Evolutionary conservation across 2,888 invertebrate genomes (phyloP).

Genomic region (Andrena trimmerana): DNA sequence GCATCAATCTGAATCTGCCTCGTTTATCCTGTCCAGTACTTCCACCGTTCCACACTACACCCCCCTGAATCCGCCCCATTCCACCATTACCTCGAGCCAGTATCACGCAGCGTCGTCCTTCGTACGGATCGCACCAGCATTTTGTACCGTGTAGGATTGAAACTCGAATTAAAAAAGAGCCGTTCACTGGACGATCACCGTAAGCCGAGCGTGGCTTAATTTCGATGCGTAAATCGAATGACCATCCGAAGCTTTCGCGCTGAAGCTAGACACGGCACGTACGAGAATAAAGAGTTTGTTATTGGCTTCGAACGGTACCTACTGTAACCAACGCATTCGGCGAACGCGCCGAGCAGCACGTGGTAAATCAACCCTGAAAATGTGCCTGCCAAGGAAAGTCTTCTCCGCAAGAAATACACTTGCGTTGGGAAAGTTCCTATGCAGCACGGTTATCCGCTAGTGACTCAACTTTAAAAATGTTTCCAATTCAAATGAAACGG

Average conservation of each 20-base stretch:
- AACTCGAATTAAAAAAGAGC: constrained; percentile 60
- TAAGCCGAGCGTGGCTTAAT: constrained; percentile 70
- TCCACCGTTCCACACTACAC: constrained; percentile 23
- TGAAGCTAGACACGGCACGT: constrained; percentile 44
- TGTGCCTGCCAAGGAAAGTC: background rate
- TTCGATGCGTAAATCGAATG: constrained; percentile 74
- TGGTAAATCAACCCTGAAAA: constrained; percentile 51
- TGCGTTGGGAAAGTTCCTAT: background rate
- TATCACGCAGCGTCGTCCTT: constrained; percentile 54
- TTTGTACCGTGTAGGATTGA: constrained; percentile 40
- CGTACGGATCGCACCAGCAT: constrained; percentile 50
- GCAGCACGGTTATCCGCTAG: background rate
- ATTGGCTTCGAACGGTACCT: constrained; percentile 42
- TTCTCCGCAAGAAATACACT: background rate
- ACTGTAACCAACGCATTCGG: constrained; percentile 46
- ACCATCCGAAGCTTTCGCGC: constrained; percentile 30
- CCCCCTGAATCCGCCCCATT: constrained; percentile 36
- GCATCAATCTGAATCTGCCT: constrained; percentile 68
- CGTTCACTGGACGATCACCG: constrained; percentile 56
- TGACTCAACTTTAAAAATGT: background rate
- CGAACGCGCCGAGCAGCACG: constrained; percentile 26
- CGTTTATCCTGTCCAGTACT: constrained; percentile 50
- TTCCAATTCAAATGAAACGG: background rate
- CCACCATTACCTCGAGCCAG: constrained; percentile 24
- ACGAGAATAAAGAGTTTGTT: constrained; percentile 54